Percentiles rank a stretch among this genome's conserved stretches.
phyloP scores from a whole-genome alignment of 1,140 invertebrate species.

The Trinorchestia longiramus region DNA sequence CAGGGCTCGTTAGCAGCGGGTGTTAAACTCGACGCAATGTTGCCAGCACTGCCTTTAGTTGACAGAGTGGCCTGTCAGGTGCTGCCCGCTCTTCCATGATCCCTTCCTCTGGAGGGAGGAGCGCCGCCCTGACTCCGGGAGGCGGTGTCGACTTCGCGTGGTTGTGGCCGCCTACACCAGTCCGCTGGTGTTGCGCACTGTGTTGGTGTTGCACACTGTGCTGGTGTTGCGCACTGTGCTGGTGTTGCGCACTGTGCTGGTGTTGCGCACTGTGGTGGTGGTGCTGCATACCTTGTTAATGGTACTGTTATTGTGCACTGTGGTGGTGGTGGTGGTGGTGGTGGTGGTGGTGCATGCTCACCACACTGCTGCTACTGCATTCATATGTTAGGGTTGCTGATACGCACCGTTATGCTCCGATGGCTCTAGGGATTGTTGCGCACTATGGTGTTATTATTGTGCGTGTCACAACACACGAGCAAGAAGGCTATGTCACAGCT shows the following conservation, averaged over 20 bases:
- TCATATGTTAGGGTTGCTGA: not conserved
- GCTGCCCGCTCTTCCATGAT: not conserved
- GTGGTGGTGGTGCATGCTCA: not conserved
- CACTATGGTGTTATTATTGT: not conserved
- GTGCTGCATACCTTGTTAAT: not conserved
- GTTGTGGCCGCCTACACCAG: not conserved
- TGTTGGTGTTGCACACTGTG: not conserved
- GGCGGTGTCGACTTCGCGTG: not conserved
- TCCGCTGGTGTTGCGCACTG: not conserved
- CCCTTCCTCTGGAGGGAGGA: not conserved
- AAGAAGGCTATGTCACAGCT: not conserved
- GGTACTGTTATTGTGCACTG: not conserved
- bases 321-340: not conserved
- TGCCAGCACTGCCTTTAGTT: slow-evolving; percentile 30
- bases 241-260: too few species aligned
- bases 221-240: not conserved
- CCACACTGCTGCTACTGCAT: not conserved
- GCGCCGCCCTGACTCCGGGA: not conserved
- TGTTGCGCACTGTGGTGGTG: too few species aligned
- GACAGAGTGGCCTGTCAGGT: slow-evolving; percentile 20
- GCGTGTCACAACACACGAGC: not conserved
- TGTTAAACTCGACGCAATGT: slow-evolving; percentile 43
- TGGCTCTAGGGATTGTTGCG: not conserved
- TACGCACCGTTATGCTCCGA: not conserved
- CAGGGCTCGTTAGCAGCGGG: slow-evolving; percentile 26